phyloP scores from a whole-genome alignment of 2,888 invertebrate species.

The Heliconius aoede region DNA sequence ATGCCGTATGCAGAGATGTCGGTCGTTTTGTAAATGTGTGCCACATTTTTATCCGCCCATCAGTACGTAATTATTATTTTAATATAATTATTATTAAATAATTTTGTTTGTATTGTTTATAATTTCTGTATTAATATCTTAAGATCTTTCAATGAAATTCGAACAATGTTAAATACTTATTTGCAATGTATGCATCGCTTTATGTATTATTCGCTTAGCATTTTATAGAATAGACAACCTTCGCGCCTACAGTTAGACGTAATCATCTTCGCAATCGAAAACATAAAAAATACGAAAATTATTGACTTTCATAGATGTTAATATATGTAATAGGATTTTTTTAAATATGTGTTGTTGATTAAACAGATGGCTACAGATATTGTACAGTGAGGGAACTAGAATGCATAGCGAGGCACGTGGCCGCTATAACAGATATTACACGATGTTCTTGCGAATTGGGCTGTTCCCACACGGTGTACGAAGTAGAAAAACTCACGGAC shows the following conservation, averaged over 20 bases:
- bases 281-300: too few relatives aligned
- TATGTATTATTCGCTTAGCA: too few relatives aligned
- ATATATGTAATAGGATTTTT: too few relatives aligned
- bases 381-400: conserved; percentile 84
- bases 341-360: neutral
- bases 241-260: too few relatives aligned
- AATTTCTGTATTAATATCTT: neutral
- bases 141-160: too few relatives aligned
- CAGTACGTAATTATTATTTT: conserved; percentile 64
- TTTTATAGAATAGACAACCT: neutral
- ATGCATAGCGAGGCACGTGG: conserved; percentile 83
- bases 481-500: conserved; percentile 88
- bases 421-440: conserved; percentile 83
- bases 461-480: conserved; percentile 90
- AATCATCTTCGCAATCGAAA: too few relatives aligned
- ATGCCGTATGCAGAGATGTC: conserved; percentile 87
- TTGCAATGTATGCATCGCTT: too few relatives aligned
- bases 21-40: conserved; percentile 86
- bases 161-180: too few relatives aligned
- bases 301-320: neutral
- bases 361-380: conserved; percentile 78
- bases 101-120: neutral
- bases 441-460: conserved; percentile 88
- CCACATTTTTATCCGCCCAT: conserved; percentile 88
- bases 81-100: neutral